Percentiles rank a stretch among this genome's conserved stretches.
Evolutionary conservation across 2,888 invertebrate genomes (phyloP).

Genomic region (Agrenia bidenticulata): DNA sequence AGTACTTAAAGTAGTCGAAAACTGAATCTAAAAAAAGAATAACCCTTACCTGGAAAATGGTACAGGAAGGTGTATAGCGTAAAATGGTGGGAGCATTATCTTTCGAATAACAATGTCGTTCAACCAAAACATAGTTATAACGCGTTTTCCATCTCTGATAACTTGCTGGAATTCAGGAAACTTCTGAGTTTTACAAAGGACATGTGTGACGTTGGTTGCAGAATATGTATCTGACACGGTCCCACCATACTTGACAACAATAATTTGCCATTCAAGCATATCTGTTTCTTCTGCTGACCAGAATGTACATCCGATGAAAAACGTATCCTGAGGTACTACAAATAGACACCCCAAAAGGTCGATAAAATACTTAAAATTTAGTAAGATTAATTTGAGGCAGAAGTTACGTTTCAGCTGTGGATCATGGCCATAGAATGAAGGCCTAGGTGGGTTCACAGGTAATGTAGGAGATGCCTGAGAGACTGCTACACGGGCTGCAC

Average conservation of each 20-base stretch:
- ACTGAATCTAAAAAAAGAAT: neutral
- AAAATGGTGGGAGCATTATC: slow-evolving; percentile 88
- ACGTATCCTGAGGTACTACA: slow-evolving; percentile 74
- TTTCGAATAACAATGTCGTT: slow-evolving; percentile 85
- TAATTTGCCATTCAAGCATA: slow-evolving; percentile 65
- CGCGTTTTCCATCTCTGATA: slow-evolving; percentile 66
- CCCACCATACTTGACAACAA: slow-evolving; percentile 79
- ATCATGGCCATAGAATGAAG: slow-evolving; percentile 90
- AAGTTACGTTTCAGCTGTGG: slow-evolving; percentile 73
- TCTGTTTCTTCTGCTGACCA: slow-evolving; percentile 55
- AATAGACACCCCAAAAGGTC: neutral
- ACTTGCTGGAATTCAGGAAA: slow-evolving; percentile 87
- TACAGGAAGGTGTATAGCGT: slow-evolving; percentile 86
- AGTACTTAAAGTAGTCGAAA: neutral
- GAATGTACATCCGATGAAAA: slow-evolving; percentile 90
- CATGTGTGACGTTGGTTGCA: slow-evolving; percentile 85
- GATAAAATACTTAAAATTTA: neutral
- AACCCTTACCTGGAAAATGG: slow-evolving; percentile 62
- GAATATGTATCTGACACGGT: slow-evolving; percentile 79
- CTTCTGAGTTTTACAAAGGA: slow-evolving; percentile 85
- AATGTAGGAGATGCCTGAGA: slow-evolving; percentile 51
- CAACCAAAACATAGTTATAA: slow-evolving; percentile 85
- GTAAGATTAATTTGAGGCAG: neutral
- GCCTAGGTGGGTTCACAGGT: slow-evolving; percentile 54
- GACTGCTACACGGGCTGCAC: slow-evolving; percentile 35